Evolutionary conservation across 2,888 invertebrate species (phyloP), one percentile per base, ranked within the genome.

Genomic region (Cosmia pyralina): DNA sequence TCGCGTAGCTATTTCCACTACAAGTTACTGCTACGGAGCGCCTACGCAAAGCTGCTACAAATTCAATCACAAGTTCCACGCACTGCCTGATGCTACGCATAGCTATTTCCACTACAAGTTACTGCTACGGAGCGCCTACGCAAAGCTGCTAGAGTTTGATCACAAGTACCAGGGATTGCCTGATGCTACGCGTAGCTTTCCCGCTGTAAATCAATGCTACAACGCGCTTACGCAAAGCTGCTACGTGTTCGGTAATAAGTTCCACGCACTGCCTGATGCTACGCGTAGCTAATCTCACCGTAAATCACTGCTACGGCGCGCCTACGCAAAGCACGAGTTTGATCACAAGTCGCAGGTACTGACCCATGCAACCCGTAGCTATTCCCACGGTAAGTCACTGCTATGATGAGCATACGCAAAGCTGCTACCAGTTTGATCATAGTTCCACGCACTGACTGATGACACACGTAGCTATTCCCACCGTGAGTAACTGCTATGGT

Each of bases 81-180:
- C 8, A 38, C 17, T 48, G 66, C 13, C 15, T 34, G 7, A 17
- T 22, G 7, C 38, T 50, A 22, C n/a, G 66, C 34, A 34, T 6
- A 22, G 53, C 55, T 55, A 17, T 15, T 4, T 6, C 5, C 8
- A 1, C n/a, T 19, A 15, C 28, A 15, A n/a, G 4, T 53, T 2
- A 57, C 48, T 48, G 63, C 44, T 53, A 46, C 17, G 53, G 10
- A 8, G 53, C 53, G n/a, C 34, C 17, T 69, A 69, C 17, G 65
- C 34, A 69, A n/a, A 28, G 8, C 22, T 34, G 41, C n/a, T 57
- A 34, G 17, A 53, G 13, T 13, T 57, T 4, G 28, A 10, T 44
- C 10, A 58, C 7, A 53, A 46, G 57, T 58, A 19, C 34, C 19
- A 34, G 11, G 34, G 6, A 11, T 19, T 34, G 34, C 34, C 6